A percentile compares a stretch with the other conserved stretches of the same genome.
Evolutionary conservation across 1,140 invertebrate genomes (phyloP).

Genomic region (Agrypnia vestita): DNA sequence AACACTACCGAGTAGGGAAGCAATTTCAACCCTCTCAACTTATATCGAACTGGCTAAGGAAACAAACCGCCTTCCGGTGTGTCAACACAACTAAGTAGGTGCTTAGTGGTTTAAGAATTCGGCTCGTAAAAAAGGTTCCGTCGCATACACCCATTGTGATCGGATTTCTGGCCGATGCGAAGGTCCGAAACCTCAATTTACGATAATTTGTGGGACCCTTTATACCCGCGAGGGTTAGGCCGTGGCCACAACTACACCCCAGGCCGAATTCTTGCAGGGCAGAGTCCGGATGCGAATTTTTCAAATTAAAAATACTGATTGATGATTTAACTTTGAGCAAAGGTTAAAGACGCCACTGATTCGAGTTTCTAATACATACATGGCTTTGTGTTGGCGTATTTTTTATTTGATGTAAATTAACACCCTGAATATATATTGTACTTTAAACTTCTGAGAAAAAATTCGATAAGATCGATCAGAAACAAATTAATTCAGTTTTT

Average conservation of each 20-base stretch:
- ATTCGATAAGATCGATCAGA: too few relatives aligned
- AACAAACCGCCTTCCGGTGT: neutral
- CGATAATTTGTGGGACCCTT: constrained; percentile 20
- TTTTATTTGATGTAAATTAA: too few relatives aligned
- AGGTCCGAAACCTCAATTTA: constrained; percentile 20
- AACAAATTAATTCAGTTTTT: too few relatives aligned
- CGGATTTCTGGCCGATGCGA: constrained; percentile 14
- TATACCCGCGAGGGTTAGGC: neutral
- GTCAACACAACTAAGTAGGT: constrained; percentile 1
- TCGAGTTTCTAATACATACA: neutral
- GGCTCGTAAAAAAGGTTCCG: constrained; percentile 18
- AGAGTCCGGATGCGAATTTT: constrained; percentile 6
- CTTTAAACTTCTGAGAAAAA: too few relatives aligned
- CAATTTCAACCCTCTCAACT: too few relatives aligned
- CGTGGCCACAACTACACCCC: neutral
- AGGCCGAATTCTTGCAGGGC: neutral
- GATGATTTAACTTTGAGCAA: neutral
- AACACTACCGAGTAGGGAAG: too few relatives aligned
- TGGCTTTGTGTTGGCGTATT: too few relatives aligned
- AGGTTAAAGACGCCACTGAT: neutral
- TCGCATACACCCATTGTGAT: neutral
- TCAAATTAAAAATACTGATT: neutral
- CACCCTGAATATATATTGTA: too few relatives aligned
- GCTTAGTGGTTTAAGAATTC: constrained; percentile 11
- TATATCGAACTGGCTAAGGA: too few relatives aligned